Evolutionary conservation across 2,888 invertebrate species (phyloP).

Genomic region (Portevinia maculata): DNA sequence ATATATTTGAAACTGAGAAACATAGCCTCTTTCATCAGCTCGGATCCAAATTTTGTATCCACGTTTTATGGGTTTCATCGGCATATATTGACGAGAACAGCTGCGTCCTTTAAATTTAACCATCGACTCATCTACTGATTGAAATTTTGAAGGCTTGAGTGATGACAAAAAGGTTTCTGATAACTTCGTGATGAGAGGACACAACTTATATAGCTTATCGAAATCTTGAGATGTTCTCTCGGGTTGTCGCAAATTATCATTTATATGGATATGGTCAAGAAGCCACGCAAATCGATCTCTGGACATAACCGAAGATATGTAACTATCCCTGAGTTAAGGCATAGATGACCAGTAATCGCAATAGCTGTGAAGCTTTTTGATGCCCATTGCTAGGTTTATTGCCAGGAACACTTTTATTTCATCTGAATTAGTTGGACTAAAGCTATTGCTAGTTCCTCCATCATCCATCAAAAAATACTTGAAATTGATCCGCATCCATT

Average conservation of each 20-base stretch:
- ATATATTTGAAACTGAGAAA: too few relatives aligned
- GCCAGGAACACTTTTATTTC: too few relatives aligned
- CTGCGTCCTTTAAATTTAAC: background rate
- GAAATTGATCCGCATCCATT: too few relatives aligned
- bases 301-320: constrained; percentile 1
- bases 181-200: background rate
- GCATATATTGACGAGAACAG: too few relatives aligned
- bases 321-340: constrained; percentile 8
- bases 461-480: too few relatives aligned
- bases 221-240: too few relatives aligned
- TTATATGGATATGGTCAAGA: constrained; percentile 13
- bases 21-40: too few relatives aligned
- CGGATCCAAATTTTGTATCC: too few relatives aligned
- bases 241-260: constrained; percentile 18
- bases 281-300: constrained; percentile 21
- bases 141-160: too few relatives aligned
- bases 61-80: too few relatives aligned
- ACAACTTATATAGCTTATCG: constrained; percentile 14
- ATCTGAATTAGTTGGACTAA: too few relatives aligned
- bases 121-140: constrained; percentile 13
- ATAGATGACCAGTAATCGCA: constrained; percentile 8
- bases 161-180: too few relatives aligned
- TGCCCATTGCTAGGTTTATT: background rate
- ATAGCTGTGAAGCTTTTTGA: constrained; percentile 20
- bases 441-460: constrained; percentile 10